Conservation (phyloP, 2,888 invertebrate species). For the Nephrocerus scutellatus region DNA sequence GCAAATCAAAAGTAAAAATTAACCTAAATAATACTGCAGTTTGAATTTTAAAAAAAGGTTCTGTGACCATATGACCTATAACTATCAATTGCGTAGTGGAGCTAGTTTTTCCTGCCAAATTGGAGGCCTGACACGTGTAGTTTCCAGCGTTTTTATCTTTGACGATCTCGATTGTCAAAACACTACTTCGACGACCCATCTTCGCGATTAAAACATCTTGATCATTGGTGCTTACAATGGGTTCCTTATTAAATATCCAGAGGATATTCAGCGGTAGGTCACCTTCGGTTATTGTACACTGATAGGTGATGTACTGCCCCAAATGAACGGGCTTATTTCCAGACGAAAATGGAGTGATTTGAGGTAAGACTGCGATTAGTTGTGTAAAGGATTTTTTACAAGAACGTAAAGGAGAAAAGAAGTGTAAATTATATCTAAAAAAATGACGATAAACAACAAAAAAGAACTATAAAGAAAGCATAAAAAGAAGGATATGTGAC, state of each 20-base stretch:
- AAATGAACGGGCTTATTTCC: conserved; percentile 56
- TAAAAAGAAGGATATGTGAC: conserved; percentile 11
- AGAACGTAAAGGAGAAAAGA: no score
- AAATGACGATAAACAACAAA: conserved; percentile 1
- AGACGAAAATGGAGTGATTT: conserved; percentile 53
- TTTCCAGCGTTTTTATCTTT: conserved; percentile 63
- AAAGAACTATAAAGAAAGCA: conserved; percentile 1
- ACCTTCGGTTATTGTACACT: conserved; percentile 57
- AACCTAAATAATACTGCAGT: conserved; percentile 6
- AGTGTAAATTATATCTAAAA: background rate
- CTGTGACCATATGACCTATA: conserved; percentile 53
- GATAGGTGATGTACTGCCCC: conserved; percentile 55
- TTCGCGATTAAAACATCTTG: conserved; percentile 52
- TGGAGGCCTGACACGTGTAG: conserved; percentile 68
- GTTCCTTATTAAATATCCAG: conserved; percentile 53
- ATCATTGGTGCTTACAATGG: conserved; percentile 39
- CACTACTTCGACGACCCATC: conserved; percentile 60
- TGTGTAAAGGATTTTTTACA: background rate
- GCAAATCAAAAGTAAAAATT: conserved; percentile 6
- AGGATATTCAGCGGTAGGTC: conserved; percentile 59
- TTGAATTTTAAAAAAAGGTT: background rate
- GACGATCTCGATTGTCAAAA: conserved; percentile 64
- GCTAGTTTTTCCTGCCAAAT: conserved; percentile 62
- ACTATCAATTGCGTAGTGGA: conserved; percentile 64
- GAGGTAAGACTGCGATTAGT: conserved; percentile 38